Evolutionary conservation across 2,113 vertebrate genomes (phyloP), one percentile per base, ranked within the genome.

Genomic region (Oxygymnocypris stewartii): DNA sequence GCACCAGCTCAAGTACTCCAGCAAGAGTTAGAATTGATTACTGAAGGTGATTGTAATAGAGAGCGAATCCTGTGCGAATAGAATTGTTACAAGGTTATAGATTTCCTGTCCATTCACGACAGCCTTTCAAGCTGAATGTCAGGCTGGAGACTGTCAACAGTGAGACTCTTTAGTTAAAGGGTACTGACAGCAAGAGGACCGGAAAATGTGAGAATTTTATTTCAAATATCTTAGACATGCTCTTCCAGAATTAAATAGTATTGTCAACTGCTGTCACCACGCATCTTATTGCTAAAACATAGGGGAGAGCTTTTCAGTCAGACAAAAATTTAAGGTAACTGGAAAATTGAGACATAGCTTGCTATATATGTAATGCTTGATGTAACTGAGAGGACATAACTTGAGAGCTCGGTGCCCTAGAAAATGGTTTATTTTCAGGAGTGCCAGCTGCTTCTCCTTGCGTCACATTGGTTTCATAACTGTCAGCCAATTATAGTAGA

Each of bases 41-140:
- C 23, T 31, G 16, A 67, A 83, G 61, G 37, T 71, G 10, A 67
- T 51, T 69, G 47, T 54, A 85, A 31, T 84, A 63, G 42, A 63
- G 18, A 49, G n/a, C 28, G 63, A 86, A 79, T 16, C 25, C 23
- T 49, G 35, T 75, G 80, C 42, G 44, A 71, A 75, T 40, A 11
- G 54, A 82, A 57, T 77, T 88, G 82, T 81, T 77, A 82, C 73
- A 87, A 73, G 79, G 87, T 71, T 80, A 85, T 42, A 78, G 88
- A 91, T 54, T 86, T 49, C 28, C 83, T 69, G 87, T 88, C 87
- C 61, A 9, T 75, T 86, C 28, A 71, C 54, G 71, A 63, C 54
- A 63, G 40, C 88, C 85, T 88, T 89, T 86, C 88, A 59, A 85
- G 77, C 44, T 49, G 23, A 54, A 51, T 87, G 84, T 89, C 90